Evolutionary conservation across 2,888 invertebrate species (phyloP).

Genomic region (Orthosia gracilis): DNA sequence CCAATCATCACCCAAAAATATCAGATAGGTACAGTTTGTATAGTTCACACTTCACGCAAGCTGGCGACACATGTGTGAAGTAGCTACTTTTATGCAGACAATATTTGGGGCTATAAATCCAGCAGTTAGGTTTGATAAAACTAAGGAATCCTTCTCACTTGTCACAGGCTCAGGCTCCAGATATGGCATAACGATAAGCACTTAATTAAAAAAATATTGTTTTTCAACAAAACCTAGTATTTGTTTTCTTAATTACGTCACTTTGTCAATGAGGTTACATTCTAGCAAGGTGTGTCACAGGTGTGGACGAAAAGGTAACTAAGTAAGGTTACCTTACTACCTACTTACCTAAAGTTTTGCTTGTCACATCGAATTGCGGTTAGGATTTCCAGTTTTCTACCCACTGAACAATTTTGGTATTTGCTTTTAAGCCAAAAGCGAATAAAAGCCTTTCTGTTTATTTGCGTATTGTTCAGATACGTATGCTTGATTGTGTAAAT

Average conservation of each 20-base stretch:
- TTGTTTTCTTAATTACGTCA: constrained; percentile 39
- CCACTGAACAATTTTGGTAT: constrained; percentile 38
- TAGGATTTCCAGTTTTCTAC: constrained; percentile 35
- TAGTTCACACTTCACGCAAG: neutral
- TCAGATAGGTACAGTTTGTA: too few species aligned
- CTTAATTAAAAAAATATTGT: constrained; percentile 9
- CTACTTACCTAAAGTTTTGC: too few species aligned
- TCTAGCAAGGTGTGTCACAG: constrained; percentile 40
- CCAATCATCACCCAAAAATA: too few species aligned
- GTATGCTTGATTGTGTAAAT: constrained; percentile 5
- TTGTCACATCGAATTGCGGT: constrained; percentile 49
- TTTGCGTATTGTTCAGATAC: constrained; percentile 35
- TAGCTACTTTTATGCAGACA: constrained; percentile 21
- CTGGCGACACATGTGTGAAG: constrained; percentile 21
- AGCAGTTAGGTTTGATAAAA: constrained; percentile 31
- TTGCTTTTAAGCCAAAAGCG: constrained; percentile 38
- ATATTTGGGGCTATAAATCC: constrained; percentile 40
- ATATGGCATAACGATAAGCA: constrained; percentile 19
- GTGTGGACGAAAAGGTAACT: constrained; percentile 37
- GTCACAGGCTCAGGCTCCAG: constrained; percentile 12
- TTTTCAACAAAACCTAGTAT: constrained; percentile 11
- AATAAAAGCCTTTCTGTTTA: constrained; percentile 29
- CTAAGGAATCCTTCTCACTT: constrained; percentile 27
- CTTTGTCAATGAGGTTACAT: constrained; percentile 44
- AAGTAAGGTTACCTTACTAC: too few species aligned